Percentiles rank a stretch among this genome's conserved stretches.
Conservation (phyloP, 2,113 vertebrate species). For the Spea multiplicata region DNA sequence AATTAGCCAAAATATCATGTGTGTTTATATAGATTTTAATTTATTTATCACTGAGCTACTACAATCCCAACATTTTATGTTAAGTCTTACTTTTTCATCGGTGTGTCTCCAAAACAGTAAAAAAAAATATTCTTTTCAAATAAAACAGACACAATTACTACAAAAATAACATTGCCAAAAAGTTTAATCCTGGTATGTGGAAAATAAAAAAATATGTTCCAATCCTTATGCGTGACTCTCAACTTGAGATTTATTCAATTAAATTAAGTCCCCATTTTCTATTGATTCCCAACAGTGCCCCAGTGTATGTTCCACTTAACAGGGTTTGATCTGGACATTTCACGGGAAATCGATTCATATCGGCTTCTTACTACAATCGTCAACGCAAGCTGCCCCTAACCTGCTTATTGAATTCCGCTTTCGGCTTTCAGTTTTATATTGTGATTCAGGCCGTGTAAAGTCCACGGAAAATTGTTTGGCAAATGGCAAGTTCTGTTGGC, state of each 20-base stretch:
- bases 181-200: too few species aligned
- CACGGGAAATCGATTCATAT: conserved; percentile 9
- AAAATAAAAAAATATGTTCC: too few species aligned
- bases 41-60: too few species aligned
- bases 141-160: too few species aligned
- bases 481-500: not conserved
- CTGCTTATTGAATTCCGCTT: conserved; percentile 18
- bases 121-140: too few species aligned
- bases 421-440: not conserved
- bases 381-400: not conserved
- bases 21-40: too few species aligned
- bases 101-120: too few species aligned
- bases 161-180: too few species aligned
- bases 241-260: not conserved
- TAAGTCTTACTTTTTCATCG: too few species aligned
- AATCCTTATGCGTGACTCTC: too few species aligned
- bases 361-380: not conserved
- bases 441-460: conserved; percentile 24
- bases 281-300: not conserved
- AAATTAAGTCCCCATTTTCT: not conserved
- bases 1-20: too few species aligned
- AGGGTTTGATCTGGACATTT: not conserved
- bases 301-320: not conserved
- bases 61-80: too few species aligned
- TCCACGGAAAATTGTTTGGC: conserved; percentile 15